Evolutionary conservation across 2,888 invertebrate genomes (phyloP).

Genomic region (Halictus quadricinctus): DNA sequence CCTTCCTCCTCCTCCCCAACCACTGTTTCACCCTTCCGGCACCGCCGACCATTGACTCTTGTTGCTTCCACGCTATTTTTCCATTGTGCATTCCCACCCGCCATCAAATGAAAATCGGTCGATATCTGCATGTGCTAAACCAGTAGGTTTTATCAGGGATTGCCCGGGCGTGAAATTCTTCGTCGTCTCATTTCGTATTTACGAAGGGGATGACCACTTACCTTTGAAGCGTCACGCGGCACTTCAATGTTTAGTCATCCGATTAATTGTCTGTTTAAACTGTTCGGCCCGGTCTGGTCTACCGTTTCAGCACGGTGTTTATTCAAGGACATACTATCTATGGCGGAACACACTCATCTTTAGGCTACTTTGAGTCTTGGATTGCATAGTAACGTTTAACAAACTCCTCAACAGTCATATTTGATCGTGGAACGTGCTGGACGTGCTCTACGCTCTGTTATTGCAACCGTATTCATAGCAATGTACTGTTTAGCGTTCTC

Average conservation of each 20-base stretch:
- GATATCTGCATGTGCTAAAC: slow-evolving; percentile 17
- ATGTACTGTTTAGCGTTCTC: neutral
- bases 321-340: neutral
- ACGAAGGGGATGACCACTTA: neutral
- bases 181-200: slow-evolving; percentile 28
- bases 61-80: slow-evolving; percentile 29
- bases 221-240: neutral
- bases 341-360: neutral
- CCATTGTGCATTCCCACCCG: neutral
- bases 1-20: slow-evolving; percentile 15
- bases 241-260: slow-evolving; percentile 16
- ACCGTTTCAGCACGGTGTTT: slow-evolving; percentile 13
- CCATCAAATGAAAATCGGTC: slow-evolving; percentile 22
- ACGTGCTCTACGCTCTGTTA: neutral
- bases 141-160: slow-evolving; percentile 40
- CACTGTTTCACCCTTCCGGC: slow-evolving; percentile 22
- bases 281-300: neutral
- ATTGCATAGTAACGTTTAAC: neutral
- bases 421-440: neutral
- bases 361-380: slow-evolving; percentile 2
- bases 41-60: slow-evolving; percentile 38
- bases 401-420: neutral
- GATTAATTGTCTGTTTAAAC: slow-evolving; percentile 26
- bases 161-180: slow-evolving; percentile 26
- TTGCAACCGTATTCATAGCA: neutral